Percentiles rank a stretch among this genome's conserved stretches.
phyloP scores from a whole-genome alignment of 2,888 invertebrate species.

The Clusia tigrina region DNA sequence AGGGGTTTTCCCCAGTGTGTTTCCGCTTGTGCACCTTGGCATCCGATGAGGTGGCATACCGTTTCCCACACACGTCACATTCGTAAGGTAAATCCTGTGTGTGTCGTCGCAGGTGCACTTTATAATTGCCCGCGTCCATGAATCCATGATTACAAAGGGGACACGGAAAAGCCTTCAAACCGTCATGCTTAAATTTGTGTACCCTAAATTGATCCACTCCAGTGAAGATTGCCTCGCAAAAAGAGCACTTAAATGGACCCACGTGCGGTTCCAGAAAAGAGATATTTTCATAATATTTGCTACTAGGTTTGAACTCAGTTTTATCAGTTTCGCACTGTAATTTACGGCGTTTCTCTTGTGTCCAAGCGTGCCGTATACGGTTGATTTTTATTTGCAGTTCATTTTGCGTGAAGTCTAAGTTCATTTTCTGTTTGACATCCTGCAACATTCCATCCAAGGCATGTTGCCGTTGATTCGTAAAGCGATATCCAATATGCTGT shows the following conservation, averaged over 20 bases:
- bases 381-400: slow-evolving; percentile 46
- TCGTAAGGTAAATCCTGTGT: slow-evolving; percentile 51
- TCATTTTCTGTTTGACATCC: slow-evolving; percentile 40
- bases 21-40: slow-evolving; percentile 50
- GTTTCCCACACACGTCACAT: slow-evolving; percentile 48
- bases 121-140: slow-evolving; percentile 51
- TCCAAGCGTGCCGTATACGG: slow-evolving; percentile 36
- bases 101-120: slow-evolving; percentile 53
- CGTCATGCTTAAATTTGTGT: slow-evolving; percentile 36
- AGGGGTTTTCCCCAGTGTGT: slow-evolving; percentile 58
- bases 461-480: slow-evolving; percentile 39
- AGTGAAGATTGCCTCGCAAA: slow-evolving; percentile 40
- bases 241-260: slow-evolving; percentile 49
- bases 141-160: slow-evolving; percentile 46
- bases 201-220: slow-evolving; percentile 35
- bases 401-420: slow-evolving; percentile 43
- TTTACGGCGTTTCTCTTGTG: slow-evolving; percentile 37
- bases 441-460: slow-evolving; percentile 43
- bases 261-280: slow-evolving; percentile 47
- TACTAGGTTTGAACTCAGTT: background rate
- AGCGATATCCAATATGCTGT: slow-evolving; percentile 36
- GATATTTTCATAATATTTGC: slow-evolving; percentile 48
- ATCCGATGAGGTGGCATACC: slow-evolving; percentile 52
- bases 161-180: slow-evolving; percentile 35
- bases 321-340: slow-evolving; percentile 29